Percentiles rank a stretch among this genome's conserved stretches.
Conservation (phyloP, 1,140 invertebrate genomes). For the Venustaconcha ellipsiformis region DNA sequence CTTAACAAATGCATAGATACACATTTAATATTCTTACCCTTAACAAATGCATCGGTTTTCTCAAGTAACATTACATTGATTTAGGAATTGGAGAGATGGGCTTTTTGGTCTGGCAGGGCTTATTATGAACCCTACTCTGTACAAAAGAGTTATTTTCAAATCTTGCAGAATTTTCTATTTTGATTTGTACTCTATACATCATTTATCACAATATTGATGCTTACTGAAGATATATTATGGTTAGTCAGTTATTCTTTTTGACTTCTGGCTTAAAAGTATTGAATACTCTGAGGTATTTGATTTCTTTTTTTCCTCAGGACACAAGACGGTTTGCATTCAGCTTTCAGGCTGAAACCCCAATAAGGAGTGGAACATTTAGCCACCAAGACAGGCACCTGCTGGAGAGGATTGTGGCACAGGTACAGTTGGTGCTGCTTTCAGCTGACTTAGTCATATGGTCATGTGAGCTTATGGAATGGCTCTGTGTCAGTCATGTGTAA, state of each 20-base stretch:
- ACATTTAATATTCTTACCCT: too few species aligned
- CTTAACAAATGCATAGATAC: too few species aligned
- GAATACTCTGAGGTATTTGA: background rate
- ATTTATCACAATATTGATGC: background rate
- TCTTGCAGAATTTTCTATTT: background rate
- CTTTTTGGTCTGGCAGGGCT: too few species aligned
- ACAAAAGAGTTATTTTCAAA: too few species aligned
- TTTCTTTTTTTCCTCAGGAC: conserved; percentile 48
- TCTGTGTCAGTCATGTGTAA: background rate
- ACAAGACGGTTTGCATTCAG: conserved; percentile 62
- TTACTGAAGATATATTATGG: background rate
- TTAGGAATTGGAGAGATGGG: background rate
- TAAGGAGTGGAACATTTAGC: conserved; percentile 57
- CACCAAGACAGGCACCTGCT: conserved; percentile 58
- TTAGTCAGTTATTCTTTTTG: background rate
- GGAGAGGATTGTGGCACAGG: conserved; percentile 64
- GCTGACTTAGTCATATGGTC: background rate
- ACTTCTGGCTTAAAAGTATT: background rate
- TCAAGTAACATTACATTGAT: background rate
- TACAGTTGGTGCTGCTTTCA: conserved; percentile 17
- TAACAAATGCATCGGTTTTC: too few species aligned
- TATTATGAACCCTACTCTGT: too few species aligned
- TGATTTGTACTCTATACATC: background rate
- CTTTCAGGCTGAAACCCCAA: conserved; percentile 64
- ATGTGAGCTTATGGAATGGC: background rate